Evolutionary conservation across 2,888 invertebrate species (phyloP).

Genomic region (Drosophila nr. perissopoda): DNA sequence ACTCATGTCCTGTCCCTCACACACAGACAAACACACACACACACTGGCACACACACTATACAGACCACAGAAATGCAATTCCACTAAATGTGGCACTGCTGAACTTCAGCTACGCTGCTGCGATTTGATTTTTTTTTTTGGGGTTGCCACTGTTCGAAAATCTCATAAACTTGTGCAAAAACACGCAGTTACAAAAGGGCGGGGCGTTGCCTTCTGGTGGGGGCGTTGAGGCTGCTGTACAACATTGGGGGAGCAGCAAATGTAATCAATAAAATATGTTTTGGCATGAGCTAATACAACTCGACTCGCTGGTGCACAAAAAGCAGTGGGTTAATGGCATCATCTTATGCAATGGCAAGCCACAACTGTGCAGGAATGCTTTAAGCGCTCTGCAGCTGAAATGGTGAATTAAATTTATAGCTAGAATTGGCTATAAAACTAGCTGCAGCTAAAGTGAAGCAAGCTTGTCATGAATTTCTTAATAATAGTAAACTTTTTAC

Average conservation of each 20-base stretch:
- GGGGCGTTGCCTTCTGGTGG: background rate
- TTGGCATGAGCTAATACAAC: slow-evolving; percentile 54
- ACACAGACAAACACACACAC: slow-evolving; percentile 15
- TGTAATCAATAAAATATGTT: slow-evolving; percentile 80
- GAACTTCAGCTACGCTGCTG: slow-evolving; percentile 14
- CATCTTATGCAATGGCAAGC: slow-evolving; percentile 43
- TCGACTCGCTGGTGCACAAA: slow-evolving; percentile 23
- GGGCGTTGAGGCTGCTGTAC: slow-evolving; percentile 6
- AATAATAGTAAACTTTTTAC: background rate
- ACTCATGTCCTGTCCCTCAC: slow-evolving; percentile 41
- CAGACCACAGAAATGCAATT: slow-evolving; percentile 54
- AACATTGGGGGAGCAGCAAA: slow-evolving; percentile 31
- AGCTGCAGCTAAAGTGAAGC: background rate
- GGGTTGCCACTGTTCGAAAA: slow-evolving; percentile 58
- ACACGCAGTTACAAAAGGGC: slow-evolving; percentile 51
- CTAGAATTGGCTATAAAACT: background rate
- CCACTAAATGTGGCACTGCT: slow-evolving; percentile 48
- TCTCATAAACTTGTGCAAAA: slow-evolving; percentile 76
- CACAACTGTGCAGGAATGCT: background rate
- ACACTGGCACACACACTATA: background rate
- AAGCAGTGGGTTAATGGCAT: slow-evolving; percentile 42
- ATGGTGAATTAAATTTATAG: slow-evolving; percentile 1
- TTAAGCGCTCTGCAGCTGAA: slow-evolving; percentile 13
- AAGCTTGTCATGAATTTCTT: background rate
- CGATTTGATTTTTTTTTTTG: slow-evolving; percentile 44